A percentile compares a stretch with the other conserved stretches of the same genome.
phyloP scores from a whole-genome alignment of 2,797 vertebrate genomes.

The Oreochromis mossambicus region DNA sequence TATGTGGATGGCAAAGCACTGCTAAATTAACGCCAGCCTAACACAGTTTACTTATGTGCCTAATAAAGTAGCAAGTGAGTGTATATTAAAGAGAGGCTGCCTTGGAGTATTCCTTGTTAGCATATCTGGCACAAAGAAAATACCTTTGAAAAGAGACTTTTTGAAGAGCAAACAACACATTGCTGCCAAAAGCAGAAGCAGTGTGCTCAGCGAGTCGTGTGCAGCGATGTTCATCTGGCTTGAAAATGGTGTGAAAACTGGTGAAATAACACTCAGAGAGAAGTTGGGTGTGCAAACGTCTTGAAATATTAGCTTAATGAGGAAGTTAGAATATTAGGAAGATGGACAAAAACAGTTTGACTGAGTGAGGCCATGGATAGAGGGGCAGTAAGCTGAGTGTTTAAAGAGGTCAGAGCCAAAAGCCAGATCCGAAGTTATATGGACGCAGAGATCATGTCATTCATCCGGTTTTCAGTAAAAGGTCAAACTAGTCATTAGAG shows the following conservation, averaged over 20 bases:
- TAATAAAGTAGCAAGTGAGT: background rate
- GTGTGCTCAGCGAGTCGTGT: fast-evolving
- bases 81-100: background rate
- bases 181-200: background rate
- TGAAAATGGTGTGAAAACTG: background rate
- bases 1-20: background rate
- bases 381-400: background rate
- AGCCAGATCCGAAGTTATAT: constrained; percentile 1
- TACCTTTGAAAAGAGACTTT: background rate
- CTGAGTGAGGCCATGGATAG: background rate
- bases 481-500: constrained; percentile 66
- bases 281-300: background rate
- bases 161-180: background rate
- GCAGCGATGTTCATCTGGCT: background rate
- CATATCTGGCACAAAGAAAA: background rate
- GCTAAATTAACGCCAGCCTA: background rate
- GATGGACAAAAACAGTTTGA: background rate
- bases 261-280: background rate
- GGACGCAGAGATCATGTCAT: constrained; percentile 36
- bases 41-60: background rate
- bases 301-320: background rate
- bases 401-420: constrained; percentile 18
- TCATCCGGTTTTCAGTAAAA: constrained; percentile 60
- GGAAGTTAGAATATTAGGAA: background rate
- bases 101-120: background rate